Conservation (phyloP, 2,113 vertebrate species). For the Sarotherodon lohbergeri region DNA sequence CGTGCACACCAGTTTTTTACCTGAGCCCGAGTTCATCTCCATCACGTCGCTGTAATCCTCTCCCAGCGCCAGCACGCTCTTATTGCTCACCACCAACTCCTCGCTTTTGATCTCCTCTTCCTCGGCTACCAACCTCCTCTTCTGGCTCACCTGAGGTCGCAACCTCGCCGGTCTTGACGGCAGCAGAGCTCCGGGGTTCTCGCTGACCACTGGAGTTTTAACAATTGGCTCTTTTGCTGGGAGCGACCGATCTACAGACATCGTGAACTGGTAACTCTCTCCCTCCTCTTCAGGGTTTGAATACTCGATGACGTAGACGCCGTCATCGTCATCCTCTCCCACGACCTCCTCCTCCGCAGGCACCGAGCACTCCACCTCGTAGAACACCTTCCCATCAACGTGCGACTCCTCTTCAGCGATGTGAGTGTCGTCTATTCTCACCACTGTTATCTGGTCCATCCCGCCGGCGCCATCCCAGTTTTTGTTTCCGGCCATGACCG, state of each 20-base stretch:
- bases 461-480: background rate
- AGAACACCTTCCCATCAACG: background rate
- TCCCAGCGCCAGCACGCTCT: background rate
- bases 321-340: conserved; percentile 4
- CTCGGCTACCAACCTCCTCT: background rate
- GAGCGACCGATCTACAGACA: background rate
- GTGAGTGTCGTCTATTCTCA: conserved; percentile 16
- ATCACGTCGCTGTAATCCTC: background rate
- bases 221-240: background rate
- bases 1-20: background rate
- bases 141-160: background rate
- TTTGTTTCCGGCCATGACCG: background rate
- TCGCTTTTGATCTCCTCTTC: background rate
- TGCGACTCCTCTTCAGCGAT: background rate
- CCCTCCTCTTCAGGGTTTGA: conserved; percentile 42
- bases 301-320: conserved; percentile 36
- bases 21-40: background rate
- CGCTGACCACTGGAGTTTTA: background rate
- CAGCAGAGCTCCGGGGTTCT: background rate
- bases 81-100: background rate
- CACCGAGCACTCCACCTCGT: conserved; percentile 12
- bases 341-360: background rate
- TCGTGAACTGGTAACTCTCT: conserved; percentile 31
- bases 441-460: conserved; percentile 31
- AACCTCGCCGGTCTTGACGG: background rate